Evolutionary conservation across 1,140 invertebrate genomes (phyloP), one percentile per base, ranked within the genome.

Genomic region (Paracyclopina nana): DNA sequence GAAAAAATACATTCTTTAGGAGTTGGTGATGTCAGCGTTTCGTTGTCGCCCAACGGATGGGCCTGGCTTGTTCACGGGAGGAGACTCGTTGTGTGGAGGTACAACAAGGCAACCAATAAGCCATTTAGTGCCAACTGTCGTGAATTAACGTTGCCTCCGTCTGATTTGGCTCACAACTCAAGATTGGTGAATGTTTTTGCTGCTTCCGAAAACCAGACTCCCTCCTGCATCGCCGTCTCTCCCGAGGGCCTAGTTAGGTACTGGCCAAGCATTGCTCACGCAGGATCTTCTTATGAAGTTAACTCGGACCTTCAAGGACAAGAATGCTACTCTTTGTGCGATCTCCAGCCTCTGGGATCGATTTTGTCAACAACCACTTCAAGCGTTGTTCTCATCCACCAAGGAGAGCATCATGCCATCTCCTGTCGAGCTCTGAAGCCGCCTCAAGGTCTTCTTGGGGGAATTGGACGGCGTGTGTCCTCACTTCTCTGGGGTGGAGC

Each of bases 361-460:
- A 70, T 92, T 55, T 68, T 92, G 24, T 81, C 82, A 1, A 94
- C 87, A 11, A 91, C 87, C 0, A 91, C 86, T 1, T 86, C 82
- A 57, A 86, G 82, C 6, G 68, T 91, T 9, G 74, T 87, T 1
- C 66, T 85, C 5, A 69, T 92, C 26, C 46, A 31, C 44, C 50
- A 59, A 24, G 66, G 70, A 55, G 75, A 76, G 6, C 74, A 78
- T 41, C 74, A 79, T 48, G 72, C 66, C 14, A 68, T 90, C 22
- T 65, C 63, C 1, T 83, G 78, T 59, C 71, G 75, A 29, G 73
- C 76, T 5, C 66, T 94, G 31, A 73, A 77, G 46, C 72, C 77
- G 4, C 77, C 81, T 11, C 77, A 81, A 53, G 81, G 86, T 12
- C 84, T 87, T 73, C 69, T 94, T 12, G 82, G 84, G 26, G 85